phyloP scores from a whole-genome alignment of 1,140 invertebrate genomes.

The Phenacoccus solenopsis region DNA sequence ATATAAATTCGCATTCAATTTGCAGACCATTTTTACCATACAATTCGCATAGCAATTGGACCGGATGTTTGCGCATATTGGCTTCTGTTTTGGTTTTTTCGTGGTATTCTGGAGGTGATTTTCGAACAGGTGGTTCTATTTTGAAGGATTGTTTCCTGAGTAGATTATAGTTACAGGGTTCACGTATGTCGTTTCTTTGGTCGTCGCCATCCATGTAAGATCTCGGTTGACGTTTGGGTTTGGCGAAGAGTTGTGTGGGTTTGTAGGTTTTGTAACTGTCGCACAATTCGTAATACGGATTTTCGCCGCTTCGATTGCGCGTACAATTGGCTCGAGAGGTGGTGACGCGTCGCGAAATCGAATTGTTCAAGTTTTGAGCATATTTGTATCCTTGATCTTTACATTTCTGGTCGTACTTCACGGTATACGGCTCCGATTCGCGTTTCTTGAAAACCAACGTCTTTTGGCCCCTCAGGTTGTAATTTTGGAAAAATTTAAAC shows the following conservation, averaged over 20 bases:
- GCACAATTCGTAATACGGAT: not conserved
- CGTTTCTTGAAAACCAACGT: not conserved
- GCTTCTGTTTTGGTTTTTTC: not conserved
- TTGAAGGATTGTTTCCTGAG: not conserved
- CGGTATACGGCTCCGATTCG: not conserved
- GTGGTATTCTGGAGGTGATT: not conserved
- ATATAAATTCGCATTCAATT: not conserved
- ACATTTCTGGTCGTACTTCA: not conserved
- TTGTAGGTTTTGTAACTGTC: not conserved
- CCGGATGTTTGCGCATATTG: constrained; percentile 3
- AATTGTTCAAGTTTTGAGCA: not conserved
- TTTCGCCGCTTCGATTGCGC: not conserved
- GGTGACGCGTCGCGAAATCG: not conserved
- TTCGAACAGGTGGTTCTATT: not conserved
- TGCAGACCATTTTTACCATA: constrained; percentile 4
- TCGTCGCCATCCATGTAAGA: not conserved
- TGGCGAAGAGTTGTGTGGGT: not conserved
- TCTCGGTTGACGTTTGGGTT: not conserved
- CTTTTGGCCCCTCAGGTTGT: not conserved
- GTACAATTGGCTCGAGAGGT: not conserved
- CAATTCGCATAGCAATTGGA: constrained; percentile 1
- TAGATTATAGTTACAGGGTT: not conserved
- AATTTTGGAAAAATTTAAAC: not conserved
- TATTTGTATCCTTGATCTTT: not conserved
- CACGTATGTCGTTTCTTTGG: not conserved